Evolutionary conservation across 2,113 vertebrate species (phyloP), one percentile per base, ranked within the genome.

Genomic region (Aphyosemion australe): DNA sequence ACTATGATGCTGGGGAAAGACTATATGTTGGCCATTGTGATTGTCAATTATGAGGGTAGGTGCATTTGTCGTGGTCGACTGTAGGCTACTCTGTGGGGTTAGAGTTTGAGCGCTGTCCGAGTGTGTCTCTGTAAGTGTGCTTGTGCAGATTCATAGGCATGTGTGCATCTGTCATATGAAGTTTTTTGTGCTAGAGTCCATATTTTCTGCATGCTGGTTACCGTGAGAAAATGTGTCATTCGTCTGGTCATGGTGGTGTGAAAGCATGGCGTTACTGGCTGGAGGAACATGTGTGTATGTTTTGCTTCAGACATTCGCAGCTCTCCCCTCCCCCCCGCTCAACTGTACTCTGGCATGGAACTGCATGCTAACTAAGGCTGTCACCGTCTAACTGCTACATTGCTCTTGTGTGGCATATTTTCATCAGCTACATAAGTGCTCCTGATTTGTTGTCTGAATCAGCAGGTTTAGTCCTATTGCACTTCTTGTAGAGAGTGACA

Each of bases 21-120:
- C 90, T 94, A 88, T 89, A 89, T 85, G 88, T 92, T 94, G 93
- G 88, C 91, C 78, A 89, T 92, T 80, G 46, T 84, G 86, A 91
- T 82, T 92, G 89, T 92, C 88, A 94, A 90, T 92, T 91, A 86
- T 2, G 82, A 88, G 77, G 89, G 90, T 91, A 93, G 91, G 91
- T 90, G 86, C 61, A 60, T 83, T 32, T 73, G 45, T 65, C 37
- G 37, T 19, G 65, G 60, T 82, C 46, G 12, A 64, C 45, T 51
- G 39, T 65, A 57, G 51, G 64, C 61, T 56, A 20, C 34, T 59
- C 31, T 50, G 58, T 59, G 51, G 50, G 45, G 15, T 69, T 74
- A 31, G 62, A 75, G 77, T 78, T 80, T 57, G 15, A 62, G 45
- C 2, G 45, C 42, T 21, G 69, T 69, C 16, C 46, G 18, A 32